Evolutionary conservation across 2,797 vertebrate genomes (phyloP).

Genomic region (Sebastes miniatus): DNA sequence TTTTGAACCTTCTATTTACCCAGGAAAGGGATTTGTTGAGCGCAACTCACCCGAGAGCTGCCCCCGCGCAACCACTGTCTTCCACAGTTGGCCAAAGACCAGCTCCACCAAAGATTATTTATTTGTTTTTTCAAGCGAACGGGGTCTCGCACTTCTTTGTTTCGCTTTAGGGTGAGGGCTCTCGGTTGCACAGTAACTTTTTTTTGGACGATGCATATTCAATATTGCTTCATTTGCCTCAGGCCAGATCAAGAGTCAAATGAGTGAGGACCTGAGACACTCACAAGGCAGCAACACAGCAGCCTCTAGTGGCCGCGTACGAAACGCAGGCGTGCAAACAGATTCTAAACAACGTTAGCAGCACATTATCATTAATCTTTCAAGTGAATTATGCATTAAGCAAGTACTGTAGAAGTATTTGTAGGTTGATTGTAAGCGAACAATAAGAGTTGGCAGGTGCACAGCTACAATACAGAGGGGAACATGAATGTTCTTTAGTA

Average conservation of each 20-base stretch:
- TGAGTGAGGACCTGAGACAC: neutral
- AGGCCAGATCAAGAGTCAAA: slow-evolving; percentile 18
- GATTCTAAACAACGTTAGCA: neutral
- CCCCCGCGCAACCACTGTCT: neutral
- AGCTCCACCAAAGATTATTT: neutral
- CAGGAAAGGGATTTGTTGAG: neutral
- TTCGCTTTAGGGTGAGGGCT: slow-evolving; percentile 10
- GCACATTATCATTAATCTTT: neutral
- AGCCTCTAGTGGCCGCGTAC: neutral
- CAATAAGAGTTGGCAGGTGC: neutral
- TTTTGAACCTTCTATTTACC: neutral
- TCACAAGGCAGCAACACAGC: neutral
- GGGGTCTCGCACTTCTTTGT: neutral
- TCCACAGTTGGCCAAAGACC: slow-evolving; percentile 8
- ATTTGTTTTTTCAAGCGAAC: neutral
- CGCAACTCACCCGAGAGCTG: slow-evolving; percentile 7
- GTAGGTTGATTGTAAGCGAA: neutral
- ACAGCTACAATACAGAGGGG: neutral
- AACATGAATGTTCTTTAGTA: neutral
- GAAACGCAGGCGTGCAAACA: neutral
- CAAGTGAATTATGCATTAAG: neutral
- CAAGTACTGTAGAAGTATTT: neutral
- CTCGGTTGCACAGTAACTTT: neutral
- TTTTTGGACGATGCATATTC: slow-evolving; percentile 12
- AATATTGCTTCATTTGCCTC: neutral